A percentile compares a stretch with the other conserved stretches of the same genome.
Conservation (phyloP, 2,113 vertebrate species). For the Jacana jacana region DNA sequence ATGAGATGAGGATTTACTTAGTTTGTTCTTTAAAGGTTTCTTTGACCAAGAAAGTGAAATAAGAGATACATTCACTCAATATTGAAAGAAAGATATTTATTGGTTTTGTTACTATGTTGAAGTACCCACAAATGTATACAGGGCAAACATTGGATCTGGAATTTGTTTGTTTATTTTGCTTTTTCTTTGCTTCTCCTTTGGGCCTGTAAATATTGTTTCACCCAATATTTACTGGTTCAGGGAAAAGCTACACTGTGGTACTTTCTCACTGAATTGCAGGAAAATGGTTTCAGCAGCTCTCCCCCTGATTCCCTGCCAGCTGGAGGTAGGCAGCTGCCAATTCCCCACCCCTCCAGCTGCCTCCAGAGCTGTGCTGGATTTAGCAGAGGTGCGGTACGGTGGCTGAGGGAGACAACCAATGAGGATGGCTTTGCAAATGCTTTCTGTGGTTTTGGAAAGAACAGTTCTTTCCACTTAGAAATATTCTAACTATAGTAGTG, state of each 20-base stretch:
- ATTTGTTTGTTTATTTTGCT: neutral
- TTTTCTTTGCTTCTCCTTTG: neutral
- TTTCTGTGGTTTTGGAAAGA: neutral
- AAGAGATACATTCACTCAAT: neutral
- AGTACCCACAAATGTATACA: neutral
- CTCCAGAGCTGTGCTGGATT: neutral
- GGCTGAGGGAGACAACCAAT: neutral
- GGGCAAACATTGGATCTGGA: neutral
- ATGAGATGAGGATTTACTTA: neutral
- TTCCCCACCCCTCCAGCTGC: conserved; percentile 31
- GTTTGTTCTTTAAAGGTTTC: neutral
- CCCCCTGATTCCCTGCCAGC: neutral
- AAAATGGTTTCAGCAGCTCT: neutral
- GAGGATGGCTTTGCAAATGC: neutral
- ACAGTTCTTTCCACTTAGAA: neutral
- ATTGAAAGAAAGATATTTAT: neutral
- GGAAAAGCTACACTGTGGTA: neutral
- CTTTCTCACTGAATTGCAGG: neutral
- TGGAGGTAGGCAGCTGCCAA: neutral
- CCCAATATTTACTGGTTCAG: neutral
- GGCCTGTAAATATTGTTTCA: neutral
- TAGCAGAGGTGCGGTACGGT: neutral
- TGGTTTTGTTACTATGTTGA: neutral
- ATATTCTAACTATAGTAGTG: neutral
- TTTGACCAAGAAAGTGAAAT: neutral